Conservation (phyloP, 2,888 invertebrate species). For the Hipparchia sbordonii region DNA sequence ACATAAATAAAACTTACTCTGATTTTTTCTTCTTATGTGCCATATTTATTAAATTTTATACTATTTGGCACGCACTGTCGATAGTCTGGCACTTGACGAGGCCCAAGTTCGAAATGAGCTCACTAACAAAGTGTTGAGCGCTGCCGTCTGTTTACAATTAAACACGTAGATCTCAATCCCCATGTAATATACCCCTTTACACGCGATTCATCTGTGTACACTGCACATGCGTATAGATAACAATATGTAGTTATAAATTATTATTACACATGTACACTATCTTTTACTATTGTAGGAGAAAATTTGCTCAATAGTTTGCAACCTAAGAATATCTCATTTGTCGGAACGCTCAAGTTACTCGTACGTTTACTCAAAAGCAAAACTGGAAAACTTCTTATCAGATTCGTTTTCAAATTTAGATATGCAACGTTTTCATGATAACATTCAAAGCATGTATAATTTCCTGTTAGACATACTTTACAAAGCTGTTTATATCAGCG, state of each 20-base stretch:
- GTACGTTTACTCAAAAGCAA: no score
- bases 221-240: constrained; percentile 17
- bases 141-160: constrained; percentile 23
- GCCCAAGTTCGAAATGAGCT: background rate
- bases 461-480: no score
- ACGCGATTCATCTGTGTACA: constrained; percentile 24
- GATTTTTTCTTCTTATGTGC: constrained; percentile 39
- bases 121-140: background rate
- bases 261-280: no score
- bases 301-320: no score
- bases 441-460: no score
- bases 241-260: background rate
- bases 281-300: no score
- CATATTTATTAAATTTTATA: constrained; percentile 25
- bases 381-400: no score
- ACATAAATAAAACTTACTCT: constrained; percentile 33
- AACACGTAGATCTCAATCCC: constrained; percentile 26
- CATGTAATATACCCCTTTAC: constrained; percentile 34
- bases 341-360: no score
- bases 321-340: no score
- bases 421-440: no score
- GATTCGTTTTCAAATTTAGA: no score
- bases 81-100: background rate
- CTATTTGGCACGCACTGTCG: background rate
- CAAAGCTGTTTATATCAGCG: no score